phyloP scores from a whole-genome alignment of 2,797 vertebrate genomes.

The Monodelphis domestica region DNA sequence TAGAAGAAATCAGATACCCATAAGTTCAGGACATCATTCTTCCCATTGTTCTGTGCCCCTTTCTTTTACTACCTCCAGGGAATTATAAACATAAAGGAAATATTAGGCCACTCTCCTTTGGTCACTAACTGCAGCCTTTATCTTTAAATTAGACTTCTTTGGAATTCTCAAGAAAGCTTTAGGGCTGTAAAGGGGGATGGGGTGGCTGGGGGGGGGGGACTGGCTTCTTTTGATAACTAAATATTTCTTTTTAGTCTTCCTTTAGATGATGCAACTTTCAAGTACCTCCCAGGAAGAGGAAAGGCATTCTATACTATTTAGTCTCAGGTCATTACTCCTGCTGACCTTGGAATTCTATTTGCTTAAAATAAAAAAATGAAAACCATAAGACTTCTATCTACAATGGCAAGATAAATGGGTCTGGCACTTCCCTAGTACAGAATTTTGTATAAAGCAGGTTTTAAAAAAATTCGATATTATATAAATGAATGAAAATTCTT shows the following conservation, averaged over 20 bases:
- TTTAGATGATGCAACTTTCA: slow-evolving; percentile 36
- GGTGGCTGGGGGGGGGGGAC: not conserved
- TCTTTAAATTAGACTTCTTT: slow-evolving; percentile 64
- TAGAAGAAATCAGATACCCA: not conserved
- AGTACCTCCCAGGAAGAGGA: slow-evolving; percentile 58
- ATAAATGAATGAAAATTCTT: not conserved
- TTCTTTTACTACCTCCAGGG: slow-evolving; percentile 13
- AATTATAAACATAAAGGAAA: slow-evolving; percentile 55
- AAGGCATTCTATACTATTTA: slow-evolving; percentile 32
- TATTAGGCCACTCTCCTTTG: not conserved
- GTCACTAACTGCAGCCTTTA: slow-evolving; percentile 34
- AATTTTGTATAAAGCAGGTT: too few species aligned
- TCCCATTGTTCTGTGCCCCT: slow-evolving; percentile 42
- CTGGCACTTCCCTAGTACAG: too few species aligned
- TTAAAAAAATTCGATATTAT: slow-evolving; percentile 1
- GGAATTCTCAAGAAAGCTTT: slow-evolving; percentile 64
- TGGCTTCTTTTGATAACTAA: slow-evolving; percentile 72
- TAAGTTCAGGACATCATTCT: slow-evolving; percentile 2
- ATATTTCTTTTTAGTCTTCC: slow-evolving; percentile 59
- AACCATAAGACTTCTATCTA: not conserved
- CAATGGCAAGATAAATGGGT: not conserved
- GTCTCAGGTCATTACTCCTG: slow-evolving; percentile 2
- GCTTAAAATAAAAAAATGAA: slow-evolving; percentile 7
- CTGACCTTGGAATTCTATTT: not conserved
- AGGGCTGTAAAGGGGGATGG: slow-evolving; percentile 51